phyloP scores from a whole-genome alignment of 2,888 invertebrate species.

The Lathronympha strigana region DNA sequence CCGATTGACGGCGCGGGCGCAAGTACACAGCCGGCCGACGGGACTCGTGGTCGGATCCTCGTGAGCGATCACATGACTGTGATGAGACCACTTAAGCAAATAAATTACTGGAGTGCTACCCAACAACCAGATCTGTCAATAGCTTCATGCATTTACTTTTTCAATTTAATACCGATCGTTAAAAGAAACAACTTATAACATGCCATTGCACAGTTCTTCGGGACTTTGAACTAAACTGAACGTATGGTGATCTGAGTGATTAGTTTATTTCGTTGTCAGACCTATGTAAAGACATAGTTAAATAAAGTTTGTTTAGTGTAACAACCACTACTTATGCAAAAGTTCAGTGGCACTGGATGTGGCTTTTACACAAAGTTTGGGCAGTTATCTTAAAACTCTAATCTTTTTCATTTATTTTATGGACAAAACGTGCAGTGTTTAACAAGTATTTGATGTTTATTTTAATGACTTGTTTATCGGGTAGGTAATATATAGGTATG shows the following conservation, averaged over 20 bases:
- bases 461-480: neutral
- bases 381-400: neutral
- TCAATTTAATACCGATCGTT: conserved; percentile 46
- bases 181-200: conserved; percentile 36
- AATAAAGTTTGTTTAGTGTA: neutral
- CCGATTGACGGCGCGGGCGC: conserved; percentile 53
- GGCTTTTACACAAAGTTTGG: neutral
- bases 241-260: conserved; percentile 15
- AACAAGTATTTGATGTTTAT: conserved; percentile 1
- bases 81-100: conserved; percentile 82
- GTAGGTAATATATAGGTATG: no score
- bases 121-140: conserved; percentile 63
- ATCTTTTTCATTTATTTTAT: no score
- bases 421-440: conserved; percentile 1
- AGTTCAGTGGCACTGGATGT: conserved; percentile 14
- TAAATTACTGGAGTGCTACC: conserved; percentile 67
- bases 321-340: neutral
- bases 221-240: conserved; percentile 5
- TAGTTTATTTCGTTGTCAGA: neutral
- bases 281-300: conserved; percentile 24
- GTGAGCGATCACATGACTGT: conserved; percentile 79
- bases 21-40: conserved; percentile 53
- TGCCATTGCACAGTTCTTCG: conserved; percentile 27
- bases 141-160: conserved; percentile 57
- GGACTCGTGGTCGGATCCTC: conserved; percentile 74